A percentile compares a stretch with the other conserved stretches of the same genome.
Evolutionary conservation across 1,140 invertebrate species (phyloP).

Genomic region (Acromyrmex heyeri): DNA sequence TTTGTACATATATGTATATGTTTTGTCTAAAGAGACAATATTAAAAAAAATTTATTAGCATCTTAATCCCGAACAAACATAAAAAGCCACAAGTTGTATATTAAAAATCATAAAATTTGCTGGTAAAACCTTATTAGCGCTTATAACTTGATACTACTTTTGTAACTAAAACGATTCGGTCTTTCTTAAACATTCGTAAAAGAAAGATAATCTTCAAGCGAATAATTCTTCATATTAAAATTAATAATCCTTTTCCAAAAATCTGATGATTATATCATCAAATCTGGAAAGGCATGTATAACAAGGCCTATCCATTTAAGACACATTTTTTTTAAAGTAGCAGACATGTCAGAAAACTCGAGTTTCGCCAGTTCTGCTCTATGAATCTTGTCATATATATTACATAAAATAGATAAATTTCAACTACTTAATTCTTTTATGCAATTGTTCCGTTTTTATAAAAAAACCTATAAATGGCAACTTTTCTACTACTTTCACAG

Average conservation of each 20-base stretch:
- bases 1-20: slow-evolving; percentile 22
- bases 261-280: slow-evolving; percentile 69
- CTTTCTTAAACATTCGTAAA: slow-evolving; percentile 70
- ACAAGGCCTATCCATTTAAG: slow-evolving; percentile 60
- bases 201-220: slow-evolving; percentile 68
- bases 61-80: slow-evolving; percentile 59
- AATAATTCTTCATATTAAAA: slow-evolving; percentile 56
- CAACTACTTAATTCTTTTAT: slow-evolving; percentile 55
- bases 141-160: slow-evolving; percentile 9
- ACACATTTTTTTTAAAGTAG: slow-evolving; percentile 55
- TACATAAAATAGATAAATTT: slow-evolving; percentile 70
- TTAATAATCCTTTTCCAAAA: slow-evolving; percentile 58
- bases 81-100: slow-evolving; percentile 40
- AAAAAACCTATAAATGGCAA: slow-evolving; percentile 76
- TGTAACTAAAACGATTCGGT: slow-evolving; percentile 61
- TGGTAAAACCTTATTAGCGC: slow-evolving; percentile 33
- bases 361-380: slow-evolving; percentile 42
- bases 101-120: slow-evolving; percentile 41
- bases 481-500: slow-evolving; percentile 68
- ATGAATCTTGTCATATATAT: slow-evolving; percentile 61
- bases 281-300: slow-evolving; percentile 66
- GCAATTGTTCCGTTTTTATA: slow-evolving; percentile 54
- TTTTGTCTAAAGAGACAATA: slow-evolving; percentile 7
- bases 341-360: slow-evolving; percentile 45
- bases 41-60: neutral